These are phyloP conservation scores for Apamea sordens DNA, from an alignment of 2,888 invertebrate species.

Conservation along the genomic window DNA sequence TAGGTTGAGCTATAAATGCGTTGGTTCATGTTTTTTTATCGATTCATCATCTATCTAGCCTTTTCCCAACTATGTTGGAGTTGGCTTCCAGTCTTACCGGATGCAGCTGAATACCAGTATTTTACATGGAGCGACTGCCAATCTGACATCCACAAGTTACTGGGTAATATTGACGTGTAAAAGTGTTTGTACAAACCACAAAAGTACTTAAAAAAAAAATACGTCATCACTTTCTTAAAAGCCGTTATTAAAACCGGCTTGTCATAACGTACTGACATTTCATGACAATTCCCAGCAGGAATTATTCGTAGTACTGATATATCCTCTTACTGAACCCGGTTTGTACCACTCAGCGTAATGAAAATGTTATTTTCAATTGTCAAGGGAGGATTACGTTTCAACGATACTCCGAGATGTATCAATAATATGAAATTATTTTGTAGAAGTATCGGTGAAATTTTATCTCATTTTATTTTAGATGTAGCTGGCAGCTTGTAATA, in stretches of 20 bases:
- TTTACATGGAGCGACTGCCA: too few relatives aligned
- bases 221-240: slow-evolving; percentile 28
- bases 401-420: slow-evolving; percentile 64
- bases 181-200: too few relatives aligned
- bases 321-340: slow-evolving; percentile 70
- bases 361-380: slow-evolving; percentile 76
- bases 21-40: too few relatives aligned
- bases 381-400: slow-evolving; percentile 74
- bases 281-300: slow-evolving; percentile 63
- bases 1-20: too few relatives aligned
- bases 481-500: neutral
- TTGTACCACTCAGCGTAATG: slow-evolving; percentile 77
- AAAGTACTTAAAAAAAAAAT: too few relatives aligned
- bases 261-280: slow-evolving; percentile 67
- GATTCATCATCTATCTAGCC: too few relatives aligned
- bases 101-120: too few relatives aligned
- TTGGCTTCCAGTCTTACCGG: too few relatives aligned
- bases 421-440: slow-evolving; percentile 67
- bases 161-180: too few relatives aligned
- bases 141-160: too few relatives aligned
- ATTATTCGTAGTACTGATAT: slow-evolving; percentile 61
- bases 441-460: slow-evolving; percentile 58
- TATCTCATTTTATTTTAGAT: slow-evolving; percentile 40
- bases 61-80: too few relatives aligned
- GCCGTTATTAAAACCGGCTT: slow-evolving; percentile 65